phyloP scores from a whole-genome alignment of 2,888 invertebrate species.

The Hylaea fasciaria region DNA sequence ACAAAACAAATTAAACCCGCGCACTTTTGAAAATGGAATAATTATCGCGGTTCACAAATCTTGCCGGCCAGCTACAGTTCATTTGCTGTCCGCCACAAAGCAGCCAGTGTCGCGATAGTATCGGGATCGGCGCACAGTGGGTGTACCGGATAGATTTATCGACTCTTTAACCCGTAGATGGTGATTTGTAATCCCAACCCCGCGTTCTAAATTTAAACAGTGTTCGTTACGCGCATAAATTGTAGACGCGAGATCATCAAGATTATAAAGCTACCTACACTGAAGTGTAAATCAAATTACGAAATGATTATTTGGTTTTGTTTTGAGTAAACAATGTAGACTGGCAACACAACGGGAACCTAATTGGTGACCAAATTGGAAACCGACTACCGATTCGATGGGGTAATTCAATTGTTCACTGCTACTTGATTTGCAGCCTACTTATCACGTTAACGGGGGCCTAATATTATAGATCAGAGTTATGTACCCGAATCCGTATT shows the following conservation, averaged over 20 bases:
- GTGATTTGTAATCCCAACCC: slow-evolving; percentile 72
- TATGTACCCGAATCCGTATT: too few species aligned
- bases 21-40: slow-evolving; percentile 59
- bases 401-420: not conserved
- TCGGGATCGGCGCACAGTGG: slow-evolving; percentile 64
- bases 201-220: slow-evolving; percentile 50
- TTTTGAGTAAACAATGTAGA: slow-evolving; percentile 1
- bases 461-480: too few species aligned
- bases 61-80: slow-evolving; percentile 66
- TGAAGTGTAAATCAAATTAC: not conserved
- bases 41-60: slow-evolving; percentile 70
- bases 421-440: not conserved
- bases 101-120: slow-evolving; percentile 68
- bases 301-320: not conserved
- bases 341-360: not conserved
- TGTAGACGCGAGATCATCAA: slow-evolving; percentile 32
- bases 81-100: slow-evolving; percentile 65
- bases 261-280: slow-evolving; percentile 21
- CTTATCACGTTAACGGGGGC: not conserved
- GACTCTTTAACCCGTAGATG: slow-evolving; percentile 70
- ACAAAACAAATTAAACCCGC: slow-evolving; percentile 34
- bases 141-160: slow-evolving; percentile 75
- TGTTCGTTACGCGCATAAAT: slow-evolving; percentile 44
- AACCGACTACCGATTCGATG: not conserved
- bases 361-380: not conserved